These are phyloP conservation scores for Philereme transversata DNA, from an alignment of 2,888 invertebrate genomes.

Conservation along the genomic window DNA sequence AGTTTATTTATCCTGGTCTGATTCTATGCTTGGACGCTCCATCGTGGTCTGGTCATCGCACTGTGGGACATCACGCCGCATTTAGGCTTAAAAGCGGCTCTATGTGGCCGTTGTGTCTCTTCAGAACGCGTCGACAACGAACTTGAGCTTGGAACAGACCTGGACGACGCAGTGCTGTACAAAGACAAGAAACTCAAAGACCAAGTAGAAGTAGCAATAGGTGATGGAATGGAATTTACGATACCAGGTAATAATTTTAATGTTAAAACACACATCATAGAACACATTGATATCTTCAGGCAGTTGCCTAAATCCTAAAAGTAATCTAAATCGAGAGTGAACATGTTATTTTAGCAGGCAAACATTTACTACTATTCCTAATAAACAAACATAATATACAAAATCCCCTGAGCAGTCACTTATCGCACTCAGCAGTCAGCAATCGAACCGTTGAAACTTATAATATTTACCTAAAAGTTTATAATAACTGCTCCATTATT, in stretches of 20 bases:
- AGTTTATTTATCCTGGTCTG: slow-evolving; percentile 63
- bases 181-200: slow-evolving; percentile 95
- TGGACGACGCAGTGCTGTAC: slow-evolving; percentile 93
- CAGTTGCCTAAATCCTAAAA: too few relatives aligned
- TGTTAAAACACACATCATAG: too few relatives aligned
- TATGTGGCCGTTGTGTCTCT: slow-evolving; percentile 87
- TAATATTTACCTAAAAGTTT: too few relatives aligned
- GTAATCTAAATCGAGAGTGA: too few relatives aligned
- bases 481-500: too few relatives aligned
- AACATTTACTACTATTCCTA: too few relatives aligned
- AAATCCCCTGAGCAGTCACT: too few relatives aligned
- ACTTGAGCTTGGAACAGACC: slow-evolving; percentile 85
- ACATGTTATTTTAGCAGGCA: too few relatives aligned
- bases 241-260: slow-evolving; percentile 88
- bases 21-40: slow-evolving; percentile 81
- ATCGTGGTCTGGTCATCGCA: slow-evolving; percentile 58
- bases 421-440: too few relatives aligned
- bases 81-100: slow-evolving; percentile 83
- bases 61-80: slow-evolving; percentile 58
- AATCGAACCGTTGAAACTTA: too few relatives aligned
- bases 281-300: too few relatives aligned
- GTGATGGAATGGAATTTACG: slow-evolving; percentile 96
- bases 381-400: too few relatives aligned
- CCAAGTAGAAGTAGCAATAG: slow-evolving; percentile 95
- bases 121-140: slow-evolving; percentile 87